phyloP scores from a whole-genome alignment of 64 coral and sea anemone species.

The Exaiptasia diaphana region DNA sequence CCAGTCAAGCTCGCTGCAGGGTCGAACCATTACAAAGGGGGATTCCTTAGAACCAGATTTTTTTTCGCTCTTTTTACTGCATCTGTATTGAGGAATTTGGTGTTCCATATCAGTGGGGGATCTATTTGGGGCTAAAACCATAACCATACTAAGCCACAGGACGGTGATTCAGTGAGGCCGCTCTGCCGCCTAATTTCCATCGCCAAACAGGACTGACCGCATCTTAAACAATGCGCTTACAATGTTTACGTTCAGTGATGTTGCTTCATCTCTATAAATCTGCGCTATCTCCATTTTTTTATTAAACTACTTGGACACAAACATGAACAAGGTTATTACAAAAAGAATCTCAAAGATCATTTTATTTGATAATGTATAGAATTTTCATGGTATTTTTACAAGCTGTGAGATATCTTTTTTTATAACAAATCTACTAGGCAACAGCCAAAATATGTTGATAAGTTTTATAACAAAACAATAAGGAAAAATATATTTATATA shows the following conservation, averaged over 20 bases:
- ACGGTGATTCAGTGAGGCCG: neutral
- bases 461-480: too few species aligned
- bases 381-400: too few species aligned
- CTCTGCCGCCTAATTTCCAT: conserved; percentile 20
- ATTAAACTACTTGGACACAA: too few species aligned
- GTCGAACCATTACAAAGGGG: neutral
- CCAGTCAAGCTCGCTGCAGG: neutral
- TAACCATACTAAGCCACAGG: conserved; percentile 14
- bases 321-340: too few species aligned
- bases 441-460: neutral
- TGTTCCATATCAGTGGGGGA: neutral
- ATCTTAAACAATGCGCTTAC: neutral
- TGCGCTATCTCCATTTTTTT: too few species aligned
- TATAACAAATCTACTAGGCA: neutral
- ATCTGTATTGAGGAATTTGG: conserved; percentile 11
- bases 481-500: too few species aligned
- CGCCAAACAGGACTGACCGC: conserved; percentile 13
- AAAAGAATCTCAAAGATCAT: too few species aligned
- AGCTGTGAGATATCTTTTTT: too few species aligned
- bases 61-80: neutral
- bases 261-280: too few species aligned
- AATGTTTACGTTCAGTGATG: neutral
- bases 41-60: conserved; percentile 13
- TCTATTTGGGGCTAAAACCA: conserved; percentile 9
- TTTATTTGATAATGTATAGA: too few species aligned